Evolutionary conservation across 2,888 invertebrate genomes (phyloP).

Genomic region (Caradrina kadenii): DNA sequence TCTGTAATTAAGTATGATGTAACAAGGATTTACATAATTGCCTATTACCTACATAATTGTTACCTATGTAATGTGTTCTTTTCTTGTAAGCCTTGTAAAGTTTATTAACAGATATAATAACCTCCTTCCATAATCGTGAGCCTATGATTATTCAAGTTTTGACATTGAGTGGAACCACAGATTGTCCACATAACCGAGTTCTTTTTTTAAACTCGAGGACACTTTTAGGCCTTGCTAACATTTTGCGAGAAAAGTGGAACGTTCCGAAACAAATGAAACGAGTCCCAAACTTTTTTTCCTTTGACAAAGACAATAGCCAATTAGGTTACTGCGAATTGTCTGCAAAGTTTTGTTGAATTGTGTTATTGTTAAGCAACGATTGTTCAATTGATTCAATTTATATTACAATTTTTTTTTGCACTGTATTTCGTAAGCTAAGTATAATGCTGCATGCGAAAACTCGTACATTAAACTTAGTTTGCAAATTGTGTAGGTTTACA

Average conservation of each 20-base stretch:
- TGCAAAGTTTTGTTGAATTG: slow-evolving; percentile 36
- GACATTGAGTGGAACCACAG: slow-evolving; percentile 8
- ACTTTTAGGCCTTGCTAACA: neutral
- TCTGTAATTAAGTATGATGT: slow-evolving; percentile 28
- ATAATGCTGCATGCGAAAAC: neutral
- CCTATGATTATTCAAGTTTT: slow-evolving; percentile 43
- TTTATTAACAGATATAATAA: slow-evolving; percentile 42
- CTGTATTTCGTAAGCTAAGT: neutral
- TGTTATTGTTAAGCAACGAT: slow-evolving; percentile 27
- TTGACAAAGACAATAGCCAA: slow-evolving; percentile 32
- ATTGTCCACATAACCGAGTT: slow-evolving; percentile 7
- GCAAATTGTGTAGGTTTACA: too few relatives aligned
- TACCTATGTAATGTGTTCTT: slow-evolving; percentile 26
- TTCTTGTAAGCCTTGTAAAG: slow-evolving; percentile 35
- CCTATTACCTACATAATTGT: slow-evolving; percentile 31
- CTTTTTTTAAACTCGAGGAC: slow-evolving; percentile 17
- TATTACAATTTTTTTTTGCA: slow-evolving; percentile 7
- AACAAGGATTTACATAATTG: slow-evolving; percentile 42
- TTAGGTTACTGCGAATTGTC: slow-evolving; percentile 32
- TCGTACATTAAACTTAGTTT: slow-evolving; percentile 12
- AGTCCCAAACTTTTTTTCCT: slow-evolving; percentile 29
- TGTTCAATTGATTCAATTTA: slow-evolving; percentile 16
- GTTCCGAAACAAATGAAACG: slow-evolving; percentile 7
- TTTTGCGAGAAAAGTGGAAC: neutral
- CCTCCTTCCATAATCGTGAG: slow-evolving; percentile 41